phyloP scores from a whole-genome alignment of 2,888 invertebrate genomes.

The Drosophila ezoana region DNA sequence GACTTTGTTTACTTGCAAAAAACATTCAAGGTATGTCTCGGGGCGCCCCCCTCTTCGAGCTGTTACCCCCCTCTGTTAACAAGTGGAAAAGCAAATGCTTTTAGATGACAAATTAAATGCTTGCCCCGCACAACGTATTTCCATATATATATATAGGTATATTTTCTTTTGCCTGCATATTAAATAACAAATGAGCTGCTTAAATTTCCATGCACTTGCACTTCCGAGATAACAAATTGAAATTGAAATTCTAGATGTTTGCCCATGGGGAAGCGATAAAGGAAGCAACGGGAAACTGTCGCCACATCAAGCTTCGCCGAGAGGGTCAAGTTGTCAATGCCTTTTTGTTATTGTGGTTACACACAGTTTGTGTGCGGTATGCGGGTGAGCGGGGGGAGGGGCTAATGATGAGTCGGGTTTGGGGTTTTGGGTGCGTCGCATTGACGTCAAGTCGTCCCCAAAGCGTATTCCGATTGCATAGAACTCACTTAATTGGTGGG shows the following conservation, averaged over 20 bases:
- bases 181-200: conserved; percentile 26
- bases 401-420: conserved; percentile 30
- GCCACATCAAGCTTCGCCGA: neutral
- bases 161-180: neutral
- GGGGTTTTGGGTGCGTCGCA: conserved; percentile 41
- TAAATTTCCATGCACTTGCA: conserved; percentile 63
- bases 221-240: conserved; percentile 72
- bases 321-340: conserved; percentile 63
- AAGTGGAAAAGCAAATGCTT: conserved; percentile 40
- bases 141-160: conserved; percentile 1
- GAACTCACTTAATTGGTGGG: conserved; percentile 15
- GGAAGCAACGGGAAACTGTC: conserved; percentile 62
- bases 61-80: conserved; percentile 15
- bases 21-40: conserved; percentile 31
- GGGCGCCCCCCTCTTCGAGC: neutral
- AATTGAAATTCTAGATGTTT: conserved; percentile 75
- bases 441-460: conserved; percentile 43
- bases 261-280: conserved; percentile 37
- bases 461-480: conserved; percentile 17
- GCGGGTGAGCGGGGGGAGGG: neutral
- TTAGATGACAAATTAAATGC: conserved; percentile 44
- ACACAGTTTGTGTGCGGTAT: neutral
- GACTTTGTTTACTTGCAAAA: conserved; percentile 48
- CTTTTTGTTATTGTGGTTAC: conserved; percentile 56
- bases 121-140: conserved; percentile 25